Conservation (phyloP, 2,888 invertebrate genomes). For the Chloromyia formosa region DNA sequence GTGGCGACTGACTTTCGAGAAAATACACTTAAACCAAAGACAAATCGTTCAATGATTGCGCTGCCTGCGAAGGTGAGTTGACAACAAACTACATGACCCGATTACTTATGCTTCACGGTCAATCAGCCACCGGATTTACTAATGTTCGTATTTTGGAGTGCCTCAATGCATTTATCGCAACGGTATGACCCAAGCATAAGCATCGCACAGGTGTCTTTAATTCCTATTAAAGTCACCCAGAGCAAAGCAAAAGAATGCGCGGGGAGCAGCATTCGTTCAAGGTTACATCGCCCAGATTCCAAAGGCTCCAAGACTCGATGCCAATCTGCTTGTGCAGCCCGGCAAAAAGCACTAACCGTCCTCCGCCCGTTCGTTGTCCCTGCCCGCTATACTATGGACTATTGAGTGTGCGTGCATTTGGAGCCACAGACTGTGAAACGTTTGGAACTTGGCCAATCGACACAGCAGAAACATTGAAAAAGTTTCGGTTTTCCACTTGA, state of each 20-base stretch:
- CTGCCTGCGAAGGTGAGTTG: no score
- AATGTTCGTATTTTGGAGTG: no score
- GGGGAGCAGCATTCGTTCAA: neutral
- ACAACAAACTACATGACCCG: no score
- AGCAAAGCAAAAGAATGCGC: no score
- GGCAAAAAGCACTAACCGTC: neutral
- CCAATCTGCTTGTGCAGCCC: neutral
- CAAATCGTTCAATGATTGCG: no score
- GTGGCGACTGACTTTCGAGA: no score
- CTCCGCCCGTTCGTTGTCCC: neutral
- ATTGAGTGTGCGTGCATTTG: neutral
- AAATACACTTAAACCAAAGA: no score
- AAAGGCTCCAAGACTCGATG: neutral
- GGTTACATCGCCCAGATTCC: constrained; percentile 16
- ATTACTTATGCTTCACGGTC: no score
- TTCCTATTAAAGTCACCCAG: neutral
- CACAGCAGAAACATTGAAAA: neutral
- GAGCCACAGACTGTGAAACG: neutral
- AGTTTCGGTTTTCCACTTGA: constrained; percentile 29
- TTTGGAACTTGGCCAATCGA: constrained; percentile 13
- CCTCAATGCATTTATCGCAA: neutral
- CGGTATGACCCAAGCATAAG: neutral
- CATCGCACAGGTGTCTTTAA: constrained; percentile 6
- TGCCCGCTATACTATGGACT: neutral
- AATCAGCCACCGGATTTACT: no score